Evolutionary conservation across 2,113 vertebrate species (phyloP), one percentile per base, ranked within the genome.

Genomic region (Aspiorhynchus laticeps): DNA sequence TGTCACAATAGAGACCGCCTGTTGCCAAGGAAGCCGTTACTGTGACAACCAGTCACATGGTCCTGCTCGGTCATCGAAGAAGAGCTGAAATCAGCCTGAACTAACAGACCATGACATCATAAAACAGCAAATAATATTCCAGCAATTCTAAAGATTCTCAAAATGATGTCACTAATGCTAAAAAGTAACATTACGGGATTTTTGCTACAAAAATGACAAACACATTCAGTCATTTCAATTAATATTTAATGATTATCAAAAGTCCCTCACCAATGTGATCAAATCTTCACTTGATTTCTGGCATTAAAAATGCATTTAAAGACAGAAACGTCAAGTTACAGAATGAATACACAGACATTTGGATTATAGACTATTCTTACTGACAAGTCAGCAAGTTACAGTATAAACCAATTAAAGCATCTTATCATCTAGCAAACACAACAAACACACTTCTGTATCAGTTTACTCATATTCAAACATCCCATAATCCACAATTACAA

Each of bases 31-130:
- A 48, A 6, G 69, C 36, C 7, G 78, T 85, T 87, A 59, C 71
- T 65, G 24, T 33, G 85, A 73, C 86, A 85, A 83, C 86, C 61
- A 31, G 79, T 89, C 88, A 87, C 86, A 85, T 85, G 83, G 7
- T 41, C 48, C 38, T 21, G 24, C 26, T 56, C 33, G 1, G 75
- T 38, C 78, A 46, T 19, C 33, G 15, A 46, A 75, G 28, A 26
- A 14, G 5, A 69, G 28, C 73, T 51, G 51, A 86, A 41, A 74
- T 31, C 36, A 65, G 41, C 17, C 1, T 61, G 31, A 80, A 28
- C 67, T 26, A 84, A 46, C 31, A 46, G 74, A 59, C 12, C 12
- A 12, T 46, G n/a, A 15, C 78, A 2, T 81, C 31, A 48, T 51
- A 8, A 15, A 86, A 73, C 17, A 36, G 24, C 41, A 51, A 51